A percentile compares a stretch with the other conserved stretches of the same genome.
Conservation (phyloP, 2,797 vertebrate genomes). For the Enteromius argenteus region DNA sequence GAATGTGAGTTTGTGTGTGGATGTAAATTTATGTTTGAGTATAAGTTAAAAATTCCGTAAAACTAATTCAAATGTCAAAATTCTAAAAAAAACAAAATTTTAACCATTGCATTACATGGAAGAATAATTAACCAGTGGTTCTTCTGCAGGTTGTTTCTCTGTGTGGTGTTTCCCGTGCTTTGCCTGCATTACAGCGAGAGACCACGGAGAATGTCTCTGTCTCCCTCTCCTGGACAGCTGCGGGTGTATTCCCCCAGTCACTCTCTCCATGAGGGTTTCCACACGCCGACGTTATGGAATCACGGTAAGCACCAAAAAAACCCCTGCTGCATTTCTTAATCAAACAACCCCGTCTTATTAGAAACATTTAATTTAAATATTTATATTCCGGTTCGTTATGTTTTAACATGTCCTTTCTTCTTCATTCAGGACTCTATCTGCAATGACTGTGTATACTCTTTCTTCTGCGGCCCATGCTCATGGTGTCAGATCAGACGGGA, state of each 20-base stretch:
- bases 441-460: slow-evolving; percentile 69
- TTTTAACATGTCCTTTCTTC: not conserved
- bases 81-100: not conserved
- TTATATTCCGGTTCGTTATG: not conserved
- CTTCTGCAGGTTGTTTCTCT: slow-evolving; percentile 71
- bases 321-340: no score
- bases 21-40: not conserved
- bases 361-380: no score
- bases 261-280: slow-evolving; percentile 70
- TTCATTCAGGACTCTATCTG: slow-evolving; percentile 71
- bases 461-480: slow-evolving; percentile 73
- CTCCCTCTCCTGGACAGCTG: slow-evolving; percentile 73
- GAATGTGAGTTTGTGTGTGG: slow-evolving; percentile 53
- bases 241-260: slow-evolving; percentile 69
- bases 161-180: slow-evolving; percentile 76
- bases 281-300: slow-evolving; percentile 69
- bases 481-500: slow-evolving; percentile 79
- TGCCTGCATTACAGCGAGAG: slow-evolving; percentile 68
- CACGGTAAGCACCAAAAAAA: slow-evolving; percentile 57
- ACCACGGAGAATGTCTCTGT: slow-evolving; percentile 75
- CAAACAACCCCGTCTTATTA: no score
- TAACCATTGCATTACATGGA: not conserved
- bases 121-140: not conserved
- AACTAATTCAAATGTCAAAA: not conserved
- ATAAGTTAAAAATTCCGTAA: not conserved